phyloP scores from a whole-genome alignment of 1,140 invertebrate genomes.

The Caenorhabditis briggsae region DNA sequence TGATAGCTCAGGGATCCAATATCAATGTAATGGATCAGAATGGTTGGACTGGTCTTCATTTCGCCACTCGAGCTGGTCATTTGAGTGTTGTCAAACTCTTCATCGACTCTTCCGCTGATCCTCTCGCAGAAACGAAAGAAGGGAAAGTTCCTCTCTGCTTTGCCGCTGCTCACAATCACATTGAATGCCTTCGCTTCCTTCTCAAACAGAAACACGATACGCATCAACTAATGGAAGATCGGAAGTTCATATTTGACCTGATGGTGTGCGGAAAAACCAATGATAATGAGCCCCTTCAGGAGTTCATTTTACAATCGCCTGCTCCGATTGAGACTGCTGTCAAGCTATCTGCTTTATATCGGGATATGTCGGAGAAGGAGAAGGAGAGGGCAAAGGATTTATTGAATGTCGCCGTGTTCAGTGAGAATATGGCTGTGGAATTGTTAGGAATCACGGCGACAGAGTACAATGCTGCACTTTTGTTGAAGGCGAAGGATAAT shows the following conservation, averaged over 20 bases:
- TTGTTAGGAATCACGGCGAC: slow-evolving; percentile 90
- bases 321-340: slow-evolving; percentile 97
- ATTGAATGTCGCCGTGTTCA: slow-evolving; percentile 92
- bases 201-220: slow-evolving; percentile 97
- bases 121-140: slow-evolving; percentile 88
- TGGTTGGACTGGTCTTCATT: slow-evolving; percentile 96
- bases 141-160: slow-evolving; percentile 95
- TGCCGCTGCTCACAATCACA: slow-evolving; percentile 94
- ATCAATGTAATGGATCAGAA: slow-evolving; percentile 97
- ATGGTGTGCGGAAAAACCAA: slow-evolving; percentile 96
- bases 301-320: slow-evolving; percentile 94
- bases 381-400: slow-evolving; percentile 92
- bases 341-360: slow-evolving; percentile 88
- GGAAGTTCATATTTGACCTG: slow-evolving; percentile 94
- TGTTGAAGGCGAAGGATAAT: slow-evolving; percentile 90
- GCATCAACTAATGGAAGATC: slow-evolving; percentile 95
- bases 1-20: slow-evolving; percentile 94
- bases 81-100: slow-evolving; percentile 93
- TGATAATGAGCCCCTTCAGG: slow-evolving; percentile 94
- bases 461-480: slow-evolving; percentile 90
- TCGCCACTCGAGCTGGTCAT: slow-evolving; percentile 92
- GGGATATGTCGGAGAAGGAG: slow-evolving; percentile 66
- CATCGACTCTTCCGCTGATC: slow-evolving; percentile 93
- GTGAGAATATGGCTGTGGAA: slow-evolving; percentile 96
- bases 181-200: slow-evolving; percentile 87